phyloP scores from a whole-genome alignment of 1,140 invertebrate genomes.

The Melanaphis sacchari region DNA sequence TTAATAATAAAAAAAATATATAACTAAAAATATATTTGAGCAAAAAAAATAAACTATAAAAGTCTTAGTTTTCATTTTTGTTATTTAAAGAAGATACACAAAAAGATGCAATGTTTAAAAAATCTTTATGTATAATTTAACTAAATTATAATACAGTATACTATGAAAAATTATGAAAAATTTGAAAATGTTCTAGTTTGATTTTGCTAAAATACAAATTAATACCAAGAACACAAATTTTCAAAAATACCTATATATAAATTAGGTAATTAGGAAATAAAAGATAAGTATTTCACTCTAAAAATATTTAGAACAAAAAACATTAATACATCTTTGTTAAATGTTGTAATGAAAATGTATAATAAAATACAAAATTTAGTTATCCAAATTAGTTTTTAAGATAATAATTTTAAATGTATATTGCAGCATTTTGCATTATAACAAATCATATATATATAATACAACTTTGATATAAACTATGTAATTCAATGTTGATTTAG shows the following conservation, averaged over 20 bases:
- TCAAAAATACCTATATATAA: neutral
- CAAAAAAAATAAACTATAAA: slow-evolving; percentile 26
- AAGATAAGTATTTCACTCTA: neutral
- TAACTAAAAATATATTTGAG: slow-evolving; percentile 32
- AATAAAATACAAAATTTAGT: neutral
- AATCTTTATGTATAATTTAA: neutral
- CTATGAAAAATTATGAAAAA: neutral
- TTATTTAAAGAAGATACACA: neutral
- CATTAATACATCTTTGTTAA: neutral
- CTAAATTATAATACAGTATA: neutral
- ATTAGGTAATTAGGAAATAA: neutral
- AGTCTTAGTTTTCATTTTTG: neutral
- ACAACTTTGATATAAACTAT: neutral
- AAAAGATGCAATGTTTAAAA: neutral
- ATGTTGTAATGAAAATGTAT: neutral
- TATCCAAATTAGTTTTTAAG: neutral
- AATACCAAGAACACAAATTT: neutral
- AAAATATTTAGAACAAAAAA: neutral
- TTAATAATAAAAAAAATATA: neutral
- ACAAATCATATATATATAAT: no score
- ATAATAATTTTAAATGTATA: neutral
- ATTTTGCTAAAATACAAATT: neutral
- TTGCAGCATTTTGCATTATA: neutral
- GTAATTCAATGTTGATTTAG: neutral
- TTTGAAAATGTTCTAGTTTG: neutral